Base-by-base conservation (phyloP, 1,140 invertebrate genomes). In the Galleria mellonella region DNA sequence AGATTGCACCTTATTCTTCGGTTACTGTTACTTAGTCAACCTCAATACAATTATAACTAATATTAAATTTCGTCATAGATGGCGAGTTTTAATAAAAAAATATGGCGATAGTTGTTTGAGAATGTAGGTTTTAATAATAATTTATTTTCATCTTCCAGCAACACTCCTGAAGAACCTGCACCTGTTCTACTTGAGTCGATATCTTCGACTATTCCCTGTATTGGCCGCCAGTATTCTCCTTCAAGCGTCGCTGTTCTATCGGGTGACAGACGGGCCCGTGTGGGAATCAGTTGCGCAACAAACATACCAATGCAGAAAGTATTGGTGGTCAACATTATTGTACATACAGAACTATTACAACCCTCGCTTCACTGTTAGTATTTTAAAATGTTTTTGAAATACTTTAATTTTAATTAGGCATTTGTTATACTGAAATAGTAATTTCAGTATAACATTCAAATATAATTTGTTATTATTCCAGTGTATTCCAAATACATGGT, bases 401-500 rank as follows among this genome's bases (percentile, higher is more conserved):
- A n/a, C n/a, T n/a, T n/a, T n/a, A n/a, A n/a, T n/a, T n/a, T n/a
- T n/a, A n/a, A n/a, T n/a, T n/a, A n/a, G n/a, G n/a, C n/a, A n/a
- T n/a, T n/a, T n/a, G n/a, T n/a, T n/a, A n/a, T n/a, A n/a, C n/a
- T n/a, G n/a, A n/a, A n/a, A n/a, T n/a, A n/a, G n/a, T n/a, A n/a
- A n/a, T n/a, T n/a, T n/a, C n/a, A n/a, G n/a, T n/a, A n/a, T n/a
- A n/a, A n/a, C n/a, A n/a, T n/a, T n/a, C n/a, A n/a, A n/a, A n/a
- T n/a, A n/a, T n/a, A n/a, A n/a, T n/a, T n/a, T n/a, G 9, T 12
- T 41, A 1, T 54, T 29, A 36, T 85, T 86, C 5, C 63, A 90
- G 89, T 90, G 89, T 50, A 67, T 90, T 37, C 70, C 73, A 17
- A 87, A 89, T 45, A 71, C 88, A 0, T 90, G 89, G 89, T 90